Percentiles rank a stretch among this genome's conserved stretches.
phyloP scores from a whole-genome alignment of 2,888 invertebrate species.

The Orthosia gothica region DNA sequence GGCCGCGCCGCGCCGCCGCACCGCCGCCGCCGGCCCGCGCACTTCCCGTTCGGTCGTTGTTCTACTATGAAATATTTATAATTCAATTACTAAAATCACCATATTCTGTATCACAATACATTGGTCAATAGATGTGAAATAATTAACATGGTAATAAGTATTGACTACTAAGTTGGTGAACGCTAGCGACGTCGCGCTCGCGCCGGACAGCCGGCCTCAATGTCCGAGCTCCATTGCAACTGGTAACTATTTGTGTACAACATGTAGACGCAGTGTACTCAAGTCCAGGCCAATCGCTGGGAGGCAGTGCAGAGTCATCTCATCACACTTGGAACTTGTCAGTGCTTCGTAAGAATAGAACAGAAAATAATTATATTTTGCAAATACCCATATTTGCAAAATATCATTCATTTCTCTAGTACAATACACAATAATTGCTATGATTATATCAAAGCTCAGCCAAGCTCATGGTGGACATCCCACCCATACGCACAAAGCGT shows the following conservation, averaged over 20 bases:
- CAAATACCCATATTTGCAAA: no score
- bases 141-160: slow-evolving; percentile 25
- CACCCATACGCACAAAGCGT: no score
- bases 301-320: background rate
- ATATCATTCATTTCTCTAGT: no score
- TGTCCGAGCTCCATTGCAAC: slow-evolving; percentile 10
- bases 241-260: slow-evolving; percentile 11
- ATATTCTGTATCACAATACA: slow-evolving; percentile 1
- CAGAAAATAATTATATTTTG: no score
- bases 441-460: no score
- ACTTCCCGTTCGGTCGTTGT: background rate
- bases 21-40: background rate
- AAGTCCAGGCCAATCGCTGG: background rate
- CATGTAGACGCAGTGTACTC: slow-evolving; percentile 1
- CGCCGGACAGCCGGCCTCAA: background rate
- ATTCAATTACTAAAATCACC: background rate
- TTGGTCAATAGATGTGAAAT: slow-evolving; percentile 21
- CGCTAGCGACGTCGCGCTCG: background rate
- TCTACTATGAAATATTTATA: background rate
- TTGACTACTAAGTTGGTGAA: background rate
- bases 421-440: no score
- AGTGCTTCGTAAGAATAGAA: no score
- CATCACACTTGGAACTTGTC: background rate
- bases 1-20: background rate
- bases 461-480: no score